Base-by-base conservation (phyloP, 1,140 invertebrate species). In the Chironomus striatipennis region DNA sequence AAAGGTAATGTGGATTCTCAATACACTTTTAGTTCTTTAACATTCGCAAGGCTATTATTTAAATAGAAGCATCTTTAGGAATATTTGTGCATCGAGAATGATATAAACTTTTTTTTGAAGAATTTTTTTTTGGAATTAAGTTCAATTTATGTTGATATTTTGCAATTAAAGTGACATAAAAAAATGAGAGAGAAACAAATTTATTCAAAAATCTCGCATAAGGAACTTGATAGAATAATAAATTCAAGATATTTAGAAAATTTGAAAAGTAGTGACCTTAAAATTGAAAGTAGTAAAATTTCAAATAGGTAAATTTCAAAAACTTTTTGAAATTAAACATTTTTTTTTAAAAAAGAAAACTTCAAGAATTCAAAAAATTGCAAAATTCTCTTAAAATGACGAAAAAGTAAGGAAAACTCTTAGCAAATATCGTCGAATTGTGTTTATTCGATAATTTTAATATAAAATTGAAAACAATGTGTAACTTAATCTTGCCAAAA, bases 1-100 rank as follows among this genome's bases (percentile, higher is more conserved):
- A 15, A 57, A 57, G 47, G 47, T 57, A 57, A 57, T 57, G 47
- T 57, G n/a, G 12, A n/a, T 5, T n/a, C n/a, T 57, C n/a, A 57
- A 57, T n/a, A n/a, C 47, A n/a, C 47, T 57, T 57, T 57, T 57
- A 57, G 47, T 57, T 57, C 47, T 57, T 57, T n/a, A 57, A 15
- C 47, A 57, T 57, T 57, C 47, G 12, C 47, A 57, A 57, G n/a
- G 24, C 24, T 34, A 34, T 34, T 34, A 2, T 34, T 34, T 34
- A 5, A 34, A 34, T 34, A 34, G 5, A 34, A 34, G 24, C 24
- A 34, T 5, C 1, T 34, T 34, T 34, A 5, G 1, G 24, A 34
- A 34, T 34, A 34, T 34, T 34, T 34, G 24, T 34, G 24, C 24
- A 34, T 34, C 5, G 5, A 34, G 24, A 34, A 34, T 34, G 24